Conservation (phyloP, 2,888 invertebrate genomes). For the Buathra laborator region DNA sequence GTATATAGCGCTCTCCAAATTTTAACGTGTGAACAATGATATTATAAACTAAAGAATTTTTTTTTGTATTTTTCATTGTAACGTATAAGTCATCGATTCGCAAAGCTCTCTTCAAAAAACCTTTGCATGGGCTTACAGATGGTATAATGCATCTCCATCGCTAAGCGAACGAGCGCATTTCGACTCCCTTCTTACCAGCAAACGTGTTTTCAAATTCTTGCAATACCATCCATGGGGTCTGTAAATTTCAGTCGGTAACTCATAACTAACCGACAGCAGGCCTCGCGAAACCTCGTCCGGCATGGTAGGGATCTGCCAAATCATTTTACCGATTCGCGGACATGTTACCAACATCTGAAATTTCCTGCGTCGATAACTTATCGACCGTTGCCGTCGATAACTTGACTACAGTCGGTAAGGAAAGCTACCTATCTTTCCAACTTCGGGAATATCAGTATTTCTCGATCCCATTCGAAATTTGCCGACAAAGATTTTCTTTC, state of each 20-base stretch:
- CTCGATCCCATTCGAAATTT: neutral
- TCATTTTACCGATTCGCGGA: neutral
- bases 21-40: too few relatives aligned
- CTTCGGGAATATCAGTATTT: neutral
- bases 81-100: too few relatives aligned
- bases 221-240: neutral
- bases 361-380: constrained; percentile 4
- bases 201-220: too few relatives aligned
- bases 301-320: constrained; percentile 13
- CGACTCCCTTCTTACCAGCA: too few relatives aligned
- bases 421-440: neutral
- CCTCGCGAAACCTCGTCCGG: neutral
- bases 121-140: too few relatives aligned
- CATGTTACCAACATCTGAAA: neutral
- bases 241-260: neutral
- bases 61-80: too few relatives aligned
- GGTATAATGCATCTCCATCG: too few relatives aligned
- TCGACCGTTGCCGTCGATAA: neutral
- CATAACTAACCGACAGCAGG: too few relatives aligned
- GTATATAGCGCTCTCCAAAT: too few relatives aligned
- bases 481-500: constrained; percentile 6
- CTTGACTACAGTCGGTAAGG: neutral
- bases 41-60: too few relatives aligned
- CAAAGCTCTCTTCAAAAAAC: too few relatives aligned
- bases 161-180: too few relatives aligned